Base-by-base conservation (phyloP, 2,888 invertebrate genomes). In the Thereva nobilitata region DNA sequence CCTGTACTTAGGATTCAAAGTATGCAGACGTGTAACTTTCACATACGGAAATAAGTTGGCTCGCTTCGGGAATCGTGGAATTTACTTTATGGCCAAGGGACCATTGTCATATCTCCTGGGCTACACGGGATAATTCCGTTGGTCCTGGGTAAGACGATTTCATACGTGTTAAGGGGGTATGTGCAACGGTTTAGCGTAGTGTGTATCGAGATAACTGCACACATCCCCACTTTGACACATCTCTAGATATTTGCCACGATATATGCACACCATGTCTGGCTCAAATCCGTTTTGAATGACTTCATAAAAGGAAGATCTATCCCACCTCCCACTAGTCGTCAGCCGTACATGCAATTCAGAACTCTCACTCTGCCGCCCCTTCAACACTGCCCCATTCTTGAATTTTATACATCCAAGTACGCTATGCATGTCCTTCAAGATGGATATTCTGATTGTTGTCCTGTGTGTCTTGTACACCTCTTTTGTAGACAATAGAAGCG, bases 371-470 rank as follows among this genome's bases (percentile, higher is more conserved):
- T 10, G 38, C 41, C 35, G 8, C 34, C 35, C 35, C 53, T 23
- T 23, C 23, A 34, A 12, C 49, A 49, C 49, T 53, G 10, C n/a
- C 37, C 8, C 40, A 10, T 10, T 8, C 12, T 12, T 12, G 12
- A 37, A 12, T 2, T 40, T 4, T 5, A 12, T 23, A 23, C 23
- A 23, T 23, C 23, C 23, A 23, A 23, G 23, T 23, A 23, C 23
- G 40, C 55, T 34, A 38, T 50, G 61, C 54, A 68, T 68, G 68
- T 68, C 64, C 68, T 68, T 68, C 65, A 68, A 68, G 68, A 68
- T 67, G 67, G 67, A 63, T 68, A 68, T 68, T 68, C 65, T 68
- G 68, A 68, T 68, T 68, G 68, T 68, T 68, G 68, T 68, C 68
- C 68, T 68, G 64, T 65, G 41, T 67, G 67, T 64, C 50, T 57